Base-by-base conservation (phyloP, 1,140 invertebrate genomes). In the Luehdorfia chinensis region DNA sequence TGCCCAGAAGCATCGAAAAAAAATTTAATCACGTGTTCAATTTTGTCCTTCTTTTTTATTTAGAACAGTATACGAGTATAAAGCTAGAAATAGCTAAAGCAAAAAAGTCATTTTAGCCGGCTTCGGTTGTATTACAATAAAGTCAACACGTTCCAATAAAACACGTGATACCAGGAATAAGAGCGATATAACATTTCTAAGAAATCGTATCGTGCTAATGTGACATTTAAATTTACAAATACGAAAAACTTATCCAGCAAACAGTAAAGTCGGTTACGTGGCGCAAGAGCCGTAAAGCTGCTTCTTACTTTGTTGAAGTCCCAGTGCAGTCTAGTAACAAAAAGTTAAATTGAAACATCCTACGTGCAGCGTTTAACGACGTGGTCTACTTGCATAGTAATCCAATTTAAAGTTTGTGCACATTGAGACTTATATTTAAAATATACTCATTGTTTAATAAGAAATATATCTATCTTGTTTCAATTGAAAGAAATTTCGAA, bases 321-420 rank as follows among this genome's bases (percentile, higher is more conserved):
- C 37, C 23, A 41, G 37, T 43, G 37, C 37, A 43, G 37, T 43
- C 4, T 6, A 30, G 25, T 15, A 43, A 43, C 37, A 43, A 43
- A 43, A 43, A 43, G 37, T 43, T 43, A 43, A 43, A 43, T 43
- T 43, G 37, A 43, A 43, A 43, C 37, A 43, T 43, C 37, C 37
- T 43, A 43, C 37, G 37, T 43, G 37, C 23, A 25, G 25, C 37
- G 37, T 43, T 43, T 43, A 43, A 43, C 37, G 37, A 28, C 37
- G 37, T 43, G 37, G 23, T 43, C 37, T 43, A 43, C 37, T 43
- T 43, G 23, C 37, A 43, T 43, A 43, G 37, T 43, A 28, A 43
- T 43, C 37, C 37, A 43, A 43, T 43, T 43, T 43, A 43, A 43
- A 43, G 12, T 41, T 37, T 37, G 19, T 39, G 19, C 13, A 23